A percentile compares a stretch with the other conserved stretches of the same genome.
Conservation (phyloP, 2,888 invertebrate species). For the Morinoia aosen region DNA sequence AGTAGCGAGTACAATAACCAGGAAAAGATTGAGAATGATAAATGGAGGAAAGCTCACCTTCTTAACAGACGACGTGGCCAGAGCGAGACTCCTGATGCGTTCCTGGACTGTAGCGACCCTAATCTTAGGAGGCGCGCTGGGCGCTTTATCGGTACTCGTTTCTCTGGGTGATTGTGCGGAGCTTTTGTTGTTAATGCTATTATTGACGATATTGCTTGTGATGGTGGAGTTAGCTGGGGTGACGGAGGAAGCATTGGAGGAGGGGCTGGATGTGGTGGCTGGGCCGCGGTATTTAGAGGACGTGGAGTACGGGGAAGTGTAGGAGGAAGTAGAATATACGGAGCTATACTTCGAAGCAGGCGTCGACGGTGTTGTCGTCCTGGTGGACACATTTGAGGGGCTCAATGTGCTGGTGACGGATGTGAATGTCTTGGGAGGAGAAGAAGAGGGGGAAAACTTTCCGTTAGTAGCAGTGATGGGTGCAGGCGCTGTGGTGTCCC, state of each 20-base stretch:
- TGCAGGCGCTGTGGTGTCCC: background rate
- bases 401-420: background rate
- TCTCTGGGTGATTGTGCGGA: conserved; percentile 31
- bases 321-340: background rate
- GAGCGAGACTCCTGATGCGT: conserved; percentile 46
- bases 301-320: conserved; percentile 16
- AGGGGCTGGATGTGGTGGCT: background rate
- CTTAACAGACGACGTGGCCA: conserved; percentile 45
- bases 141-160: background rate
- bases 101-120: conserved; percentile 40
- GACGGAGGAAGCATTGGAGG: background rate
- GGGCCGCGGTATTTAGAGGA: conserved; percentile 40
- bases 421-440: background rate
- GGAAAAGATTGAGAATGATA: background rate
- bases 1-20: background rate
- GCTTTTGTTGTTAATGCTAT: conserved; percentile 8
- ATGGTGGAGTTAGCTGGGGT: background rate
- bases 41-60: background rate
- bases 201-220: conserved; percentile 8
- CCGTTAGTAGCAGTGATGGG: background rate
- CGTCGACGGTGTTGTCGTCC: background rate
- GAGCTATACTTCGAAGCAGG: conserved; percentile 16
- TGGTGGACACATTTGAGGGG: background rate
- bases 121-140: background rate
- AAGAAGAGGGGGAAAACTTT: background rate